A percentile compares a stretch with the other conserved stretches of the same genome.
These are phyloP conservation scores for Apodemus sylvaticus DNA, from an alignment of 2,113 vertebrate species.

Conservation along the genomic window DNA sequence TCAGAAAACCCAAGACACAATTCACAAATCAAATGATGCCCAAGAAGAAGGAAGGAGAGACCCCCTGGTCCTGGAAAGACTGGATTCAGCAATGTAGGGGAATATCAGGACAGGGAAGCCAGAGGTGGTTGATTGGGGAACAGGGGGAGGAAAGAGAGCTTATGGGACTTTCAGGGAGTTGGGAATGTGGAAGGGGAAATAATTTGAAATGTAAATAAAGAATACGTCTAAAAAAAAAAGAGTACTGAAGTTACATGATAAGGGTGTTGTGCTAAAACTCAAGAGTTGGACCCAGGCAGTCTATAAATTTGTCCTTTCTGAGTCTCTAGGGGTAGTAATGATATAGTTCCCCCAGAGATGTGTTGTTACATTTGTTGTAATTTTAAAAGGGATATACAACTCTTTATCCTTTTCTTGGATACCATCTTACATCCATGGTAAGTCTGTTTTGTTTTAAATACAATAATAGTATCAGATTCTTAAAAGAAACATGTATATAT, in stretches of 20 bases:
- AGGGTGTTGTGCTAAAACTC: neutral
- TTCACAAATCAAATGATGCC: too few species aligned
- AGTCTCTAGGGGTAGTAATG: neutral
- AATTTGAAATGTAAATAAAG: too few species aligned
- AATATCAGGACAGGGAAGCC: too few species aligned
- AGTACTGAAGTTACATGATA: neutral
- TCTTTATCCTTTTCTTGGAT: neutral
- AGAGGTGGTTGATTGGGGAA: too few species aligned
- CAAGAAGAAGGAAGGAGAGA: too few species aligned
- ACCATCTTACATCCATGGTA: neutral
- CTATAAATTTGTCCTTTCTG: neutral
- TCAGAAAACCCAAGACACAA: too few species aligned
- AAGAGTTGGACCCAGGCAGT: neutral
- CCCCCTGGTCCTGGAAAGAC: too few species aligned
- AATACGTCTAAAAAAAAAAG: too few species aligned
- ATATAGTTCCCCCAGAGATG: neutral
- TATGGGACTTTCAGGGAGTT: too few species aligned
- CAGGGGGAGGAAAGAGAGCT: too few species aligned
- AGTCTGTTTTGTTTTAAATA: conserved; percentile 4
- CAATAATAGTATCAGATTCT: neutral
- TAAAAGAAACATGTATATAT: neutral
- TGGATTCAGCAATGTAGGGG: too few species aligned
- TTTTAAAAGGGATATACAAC: neutral
- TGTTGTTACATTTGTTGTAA: neutral
- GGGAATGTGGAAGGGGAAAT: too few species aligned